Base-by-base conservation (phyloP, 2,113 vertebrate species). In the Sula dactylatra region DNA sequence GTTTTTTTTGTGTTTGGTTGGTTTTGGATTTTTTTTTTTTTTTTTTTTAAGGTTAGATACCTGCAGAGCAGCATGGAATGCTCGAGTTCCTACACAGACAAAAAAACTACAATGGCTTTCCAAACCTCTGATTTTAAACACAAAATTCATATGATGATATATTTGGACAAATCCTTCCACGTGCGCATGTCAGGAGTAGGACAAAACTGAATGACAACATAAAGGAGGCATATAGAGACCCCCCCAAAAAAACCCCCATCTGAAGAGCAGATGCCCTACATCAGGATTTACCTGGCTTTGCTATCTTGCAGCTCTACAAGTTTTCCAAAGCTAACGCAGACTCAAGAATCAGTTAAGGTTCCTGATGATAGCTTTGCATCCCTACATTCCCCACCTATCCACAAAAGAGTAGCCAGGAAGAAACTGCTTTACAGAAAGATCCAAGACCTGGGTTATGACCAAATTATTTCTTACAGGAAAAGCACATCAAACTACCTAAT, bases 91-190 rank as follows among this genome's bases (percentile, higher is more conserved):
- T 27, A 21, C 2, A 7, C 27, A 80, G 45, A 15, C 6, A 52
- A 40, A 82, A 91, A 49, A 9, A 0, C 1, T 3, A 1, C 58
- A 64, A 11, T 1, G 2, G 15, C 17, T 93, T 94, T 81, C 31
- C 76, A 67, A 87, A 49, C 22, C 26, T 65, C 7, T 26, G 20
- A 42, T 50, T 66, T 62, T 58, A 66, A 86, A 66, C 32, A 67
- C 18, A 49, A 45, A 78, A 52, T 34, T 74, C 0, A 0, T 13
- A 16, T 4, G 7, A 44, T 38, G 40, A 31, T 26, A 0, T 19
- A 45, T 42, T 54, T 42, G 14, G 26, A 36, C 47, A 54, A 93
- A 76, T 7, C 18, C 22, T 38, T 66, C 52, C 19, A 34, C 0
- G 2, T 8, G 14, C 1, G 1, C 22, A 6, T 4, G 13, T n/a